Evolutionary conservation across 2,888 invertebrate species (phyloP), one percentile per base, ranked within the genome.

Genomic region (Teinopalpus imperialis): DNA sequence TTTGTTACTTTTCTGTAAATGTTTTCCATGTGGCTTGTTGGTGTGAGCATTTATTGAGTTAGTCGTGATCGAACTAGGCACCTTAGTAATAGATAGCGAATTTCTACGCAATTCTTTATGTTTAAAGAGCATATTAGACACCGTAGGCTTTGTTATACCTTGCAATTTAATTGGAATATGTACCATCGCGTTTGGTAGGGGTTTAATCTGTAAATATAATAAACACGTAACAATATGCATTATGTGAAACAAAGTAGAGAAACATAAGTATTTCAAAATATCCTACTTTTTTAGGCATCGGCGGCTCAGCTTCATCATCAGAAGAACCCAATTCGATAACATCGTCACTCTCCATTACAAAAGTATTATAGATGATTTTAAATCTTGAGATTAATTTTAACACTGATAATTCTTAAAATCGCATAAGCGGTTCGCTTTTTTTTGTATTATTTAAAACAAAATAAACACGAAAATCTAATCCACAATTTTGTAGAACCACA

Each of bases 321-420:
- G 88, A 88, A 56, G 88, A 88, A 31, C 74, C 86, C 56, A 87
- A 68, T 63, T 86, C 86, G 50, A 88, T 88, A 44, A 88, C 81
- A 70, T 85, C 86, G 44, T 75, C 72, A 56, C 66, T 73, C 61
- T 74, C 77, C 85, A 85, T 87, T 39, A 4, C 8, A 24, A 23
- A 12, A 8, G 3, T 23, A n/a, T n/a, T n/a, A n/a, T n/a, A n/a
- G n/a, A n/a, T n/a, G n/a, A n/a, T n/a, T n/a, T n/a, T n/a, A n/a
- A n/a, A n/a, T n/a, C n/a, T n/a, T n/a, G n/a, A n/a, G n/a, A n/a
- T n/a, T n/a, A n/a, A n/a, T n/a, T n/a, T n/a, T n/a, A n/a, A n/a
- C n/a, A n/a, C n/a, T n/a, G n/a, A n/a, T n/a, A n/a, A n/a, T n/a
- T n/a, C n/a, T n/a, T n/a, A n/a, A n/a, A n/a, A n/a, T n/a, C n/a